Evolutionary conservation across 2,797 vertebrate genomes (phyloP).

Genomic region (Apogon hyalosoma): DNA sequence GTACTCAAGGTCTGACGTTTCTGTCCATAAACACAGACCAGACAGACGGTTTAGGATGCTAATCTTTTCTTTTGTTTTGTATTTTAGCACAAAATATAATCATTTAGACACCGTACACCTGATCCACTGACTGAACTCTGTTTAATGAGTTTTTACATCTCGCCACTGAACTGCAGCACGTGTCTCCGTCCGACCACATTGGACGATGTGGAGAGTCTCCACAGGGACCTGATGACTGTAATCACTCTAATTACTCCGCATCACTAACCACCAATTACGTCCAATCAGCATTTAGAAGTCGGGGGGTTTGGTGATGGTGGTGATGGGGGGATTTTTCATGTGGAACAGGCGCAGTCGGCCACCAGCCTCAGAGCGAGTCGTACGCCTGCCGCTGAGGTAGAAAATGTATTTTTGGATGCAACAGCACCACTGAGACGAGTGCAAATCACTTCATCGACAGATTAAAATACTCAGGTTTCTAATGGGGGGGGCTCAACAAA

Average conservation of each 20-base stretch:
- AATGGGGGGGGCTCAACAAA: slow-evolving; percentile 5
- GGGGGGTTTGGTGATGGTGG: background rate
- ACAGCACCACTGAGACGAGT: background rate
- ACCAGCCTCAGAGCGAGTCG: background rate
- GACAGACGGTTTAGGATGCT: too few species aligned
- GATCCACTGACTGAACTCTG: background rate
- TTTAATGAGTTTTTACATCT: background rate
- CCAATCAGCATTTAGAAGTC: slow-evolving; percentile 55
- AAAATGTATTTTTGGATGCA: slow-evolving; percentile 10
- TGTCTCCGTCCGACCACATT: background rate
- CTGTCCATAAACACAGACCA: too few species aligned
- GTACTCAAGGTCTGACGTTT: too few species aligned
- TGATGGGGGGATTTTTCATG: slow-evolving; percentile 6
- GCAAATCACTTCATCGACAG: background rate
- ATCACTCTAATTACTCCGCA: slow-evolving; percentile 55
- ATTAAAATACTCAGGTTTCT: background rate
- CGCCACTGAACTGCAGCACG: background rate
- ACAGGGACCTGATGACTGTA: slow-evolving; percentile 48
- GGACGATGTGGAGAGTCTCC: slow-evolving; percentile 14
- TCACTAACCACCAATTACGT: slow-evolving; percentile 47
- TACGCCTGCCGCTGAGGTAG: background rate
- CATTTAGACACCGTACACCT: too few species aligned
- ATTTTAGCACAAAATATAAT: too few species aligned
- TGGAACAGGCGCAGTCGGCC: background rate
- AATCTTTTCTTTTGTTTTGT: too few species aligned